Percentiles rank a stretch among this genome's conserved stretches.
phyloP scores from a whole-genome alignment of 2,797 vertebrate genomes.

The Oceanodroma leucorhoa region DNA sequence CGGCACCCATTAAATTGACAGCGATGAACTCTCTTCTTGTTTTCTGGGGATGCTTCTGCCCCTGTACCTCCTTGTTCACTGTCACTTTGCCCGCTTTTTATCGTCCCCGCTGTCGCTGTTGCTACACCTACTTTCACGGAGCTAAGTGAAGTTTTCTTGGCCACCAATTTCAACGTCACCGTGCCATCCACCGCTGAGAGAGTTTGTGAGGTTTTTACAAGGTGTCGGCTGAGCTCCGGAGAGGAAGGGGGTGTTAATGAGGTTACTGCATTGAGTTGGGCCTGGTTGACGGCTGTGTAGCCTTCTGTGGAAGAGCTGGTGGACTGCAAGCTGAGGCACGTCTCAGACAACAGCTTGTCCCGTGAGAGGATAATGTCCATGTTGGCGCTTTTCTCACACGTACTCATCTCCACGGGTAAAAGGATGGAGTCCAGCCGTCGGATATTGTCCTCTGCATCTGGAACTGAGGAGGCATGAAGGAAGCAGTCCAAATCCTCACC shows the following conservation, averaged over 20 bases:
- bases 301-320: conserved; percentile 82
- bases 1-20: conserved; percentile 98
- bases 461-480: conserved; percentile 86
- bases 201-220: conserved; percentile 91
- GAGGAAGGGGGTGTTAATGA: conserved; percentile 97
- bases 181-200: conserved; percentile 90
- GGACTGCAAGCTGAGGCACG: conserved; percentile 80
- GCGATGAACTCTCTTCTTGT: conserved; percentile 98
- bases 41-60: conserved; percentile 87
- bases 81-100: conserved; percentile 86
- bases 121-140: conserved; percentile 83
- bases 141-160: conserved; percentile 90
- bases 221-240: conserved; percentile 94
- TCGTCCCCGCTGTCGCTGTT: conserved; percentile 77
- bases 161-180: conserved; percentile 92
- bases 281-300: conserved; percentile 87
- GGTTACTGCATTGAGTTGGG: conserved; percentile 96
- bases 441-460: conserved; percentile 83
- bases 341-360: conserved; percentile 87
- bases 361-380: conserved; percentile 83
- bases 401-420: conserved; percentile 75
- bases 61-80: conserved; percentile 84
- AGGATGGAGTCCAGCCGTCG: conserved; percentile 84
- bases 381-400: conserved; percentile 79
- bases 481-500: conserved; percentile 92